Base-by-base conservation (phyloP, 2,888 invertebrate genomes). In the Acleris laterana region DNA sequence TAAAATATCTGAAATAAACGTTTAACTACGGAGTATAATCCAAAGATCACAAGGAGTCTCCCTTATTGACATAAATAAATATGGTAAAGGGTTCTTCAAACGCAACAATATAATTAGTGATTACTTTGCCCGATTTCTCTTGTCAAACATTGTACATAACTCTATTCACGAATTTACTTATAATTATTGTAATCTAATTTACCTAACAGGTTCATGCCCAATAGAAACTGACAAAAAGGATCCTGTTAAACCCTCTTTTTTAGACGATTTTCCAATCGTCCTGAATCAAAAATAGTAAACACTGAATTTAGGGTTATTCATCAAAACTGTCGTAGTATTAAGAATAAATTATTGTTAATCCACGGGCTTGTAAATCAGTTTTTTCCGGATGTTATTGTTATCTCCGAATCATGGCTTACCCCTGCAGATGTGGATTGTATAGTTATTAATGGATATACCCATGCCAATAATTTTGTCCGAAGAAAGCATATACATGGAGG, bases 321-420 rank as follows among this genome's bases (percentile, higher is more conserved):
- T 20, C 44, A 56, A 22, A 56, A 56, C 4, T 42, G 42, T 22
- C 55, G 44, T 16, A 56, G 55, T 56, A 20, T 56, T 13, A 56
- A 42, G 22, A 56, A 56, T n/a, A 56, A 56, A 20, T 13, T 55
- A 7, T 20, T 57, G n/a, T 16, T 46, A n/a, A 3, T 17, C 2
- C n/a, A 46, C 44, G 22, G n/a, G n/a, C 22, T 57, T 0, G 22
- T 25, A 9, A 9, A 22, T 46, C 22, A 57, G 7, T 57, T 22
- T 22, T 25, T 22, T 22, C 56, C 56, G 4, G 56, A 57, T 57
- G 16, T 57, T 19, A 44, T 57, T n/a, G 17, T 46, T 57, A 25
- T 57, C 44, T 46, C 56, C 16, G 56, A 57, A 22, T 46, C 56
- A n/a, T 57, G 46, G 46, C 17, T 57, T 2, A 56, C 46, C n/a